phyloP scores from a whole-genome alignment of 1,140 invertebrate genomes.

The Aricia agestis region DNA sequence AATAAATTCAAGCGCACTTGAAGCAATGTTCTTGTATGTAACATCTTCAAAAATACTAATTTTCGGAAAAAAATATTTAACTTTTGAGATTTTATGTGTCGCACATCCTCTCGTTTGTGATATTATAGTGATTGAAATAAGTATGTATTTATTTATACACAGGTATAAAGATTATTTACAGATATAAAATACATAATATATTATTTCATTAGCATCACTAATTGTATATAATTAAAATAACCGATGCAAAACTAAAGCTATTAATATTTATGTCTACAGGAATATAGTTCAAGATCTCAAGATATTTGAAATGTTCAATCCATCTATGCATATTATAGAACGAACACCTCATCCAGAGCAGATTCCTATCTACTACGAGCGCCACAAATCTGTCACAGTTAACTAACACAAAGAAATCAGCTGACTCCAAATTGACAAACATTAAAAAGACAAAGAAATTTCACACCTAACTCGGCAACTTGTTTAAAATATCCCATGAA shows the following conservation, averaged over 20 bases:
- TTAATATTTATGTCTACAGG: background rate
- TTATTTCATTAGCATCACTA: too few species aligned
- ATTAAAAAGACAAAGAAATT: constrained; percentile 44
- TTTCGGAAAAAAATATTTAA: background rate
- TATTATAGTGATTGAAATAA: too few species aligned
- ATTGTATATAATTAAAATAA: too few species aligned
- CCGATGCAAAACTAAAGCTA: background rate
- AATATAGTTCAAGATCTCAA: background rate
- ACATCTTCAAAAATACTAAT: background rate
- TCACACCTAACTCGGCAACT: constrained; percentile 36
- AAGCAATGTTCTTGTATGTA: background rate
- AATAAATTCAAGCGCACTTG: background rate
- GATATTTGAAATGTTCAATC: background rate
- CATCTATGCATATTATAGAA: constrained; percentile 2
- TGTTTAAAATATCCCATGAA: constrained; percentile 48
- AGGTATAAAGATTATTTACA: too few species aligned
- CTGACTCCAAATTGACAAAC: constrained; percentile 40
- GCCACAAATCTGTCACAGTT: constrained; percentile 42
- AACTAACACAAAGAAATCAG: constrained; percentile 39
- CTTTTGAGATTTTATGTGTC: background rate
- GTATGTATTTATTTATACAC: too few species aligned
- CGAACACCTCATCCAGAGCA: background rate
- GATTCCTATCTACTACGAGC: background rate
- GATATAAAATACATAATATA: too few species aligned
- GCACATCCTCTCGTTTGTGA: background rate